Evolutionary conservation across 2,888 invertebrate genomes (phyloP), one percentile per base, ranked within the genome.

Genomic region (Xanthorhoe spadicearia): DNA sequence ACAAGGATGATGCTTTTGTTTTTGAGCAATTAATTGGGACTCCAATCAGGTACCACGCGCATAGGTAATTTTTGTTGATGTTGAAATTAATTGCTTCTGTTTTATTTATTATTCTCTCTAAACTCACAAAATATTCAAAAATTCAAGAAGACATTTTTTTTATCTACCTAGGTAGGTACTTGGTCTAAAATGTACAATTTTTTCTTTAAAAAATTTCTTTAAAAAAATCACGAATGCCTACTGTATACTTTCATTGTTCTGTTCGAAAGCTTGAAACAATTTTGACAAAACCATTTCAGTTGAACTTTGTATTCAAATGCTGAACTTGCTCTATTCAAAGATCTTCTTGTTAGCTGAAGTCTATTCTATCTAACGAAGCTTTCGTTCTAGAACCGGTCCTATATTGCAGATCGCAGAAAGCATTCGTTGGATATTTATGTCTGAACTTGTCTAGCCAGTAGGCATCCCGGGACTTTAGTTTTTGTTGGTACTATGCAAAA

Each of bases 321-420:
- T 52, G 9, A 55, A 43, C 28, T 43, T 52, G 38, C 4, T 56
- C 23, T 23, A 49, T 66, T 61, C 49, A 53, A 57, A 28, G 52
- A 60, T 60, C 50, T 60, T 32, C 54, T 52, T 48, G 13, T 54
- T 48, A 18, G 17, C 50, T 66, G 70, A 65, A 64, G 43, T 54
- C 60, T 67, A 69, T 58, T 64, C 58, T 60, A 60, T 64, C 58
- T 60, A 60, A 43, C 61, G 59, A 66, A 74, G 78, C 77, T 79
- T 80, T 78, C 76, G 78, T 78, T 54, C 50, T 52, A 61, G 67
- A 83, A 83, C 83, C 80, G 77, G 83, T 81, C 65, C 69, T 63
- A 48, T 8, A 46, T 17, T 48, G 66, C 64, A 65, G 61, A 61
- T 62, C 64, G 66, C 67, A 71, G 63, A 74, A 70, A 71, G 52